Evolutionary conservation across 2,113 vertebrate genomes (phyloP).

Genomic region (Archocentrus centrarchus): DNA sequence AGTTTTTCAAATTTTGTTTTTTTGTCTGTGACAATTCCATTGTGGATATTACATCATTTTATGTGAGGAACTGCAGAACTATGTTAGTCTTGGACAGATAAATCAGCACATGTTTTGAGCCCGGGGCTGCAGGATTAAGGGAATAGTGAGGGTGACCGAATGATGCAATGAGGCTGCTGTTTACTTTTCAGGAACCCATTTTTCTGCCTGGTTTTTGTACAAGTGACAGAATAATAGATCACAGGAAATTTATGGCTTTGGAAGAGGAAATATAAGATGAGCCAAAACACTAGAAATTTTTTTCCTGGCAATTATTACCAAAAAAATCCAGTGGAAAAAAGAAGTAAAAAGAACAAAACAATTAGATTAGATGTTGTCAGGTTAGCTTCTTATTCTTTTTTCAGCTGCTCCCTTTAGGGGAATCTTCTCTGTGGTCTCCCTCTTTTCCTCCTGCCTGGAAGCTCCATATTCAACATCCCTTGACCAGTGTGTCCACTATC

Average conservation of each 20-base stretch:
- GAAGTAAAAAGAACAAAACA: neutral
- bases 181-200: constrained; percentile 3
- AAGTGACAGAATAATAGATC: constrained; percentile 2
- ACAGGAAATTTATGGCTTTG: neutral
- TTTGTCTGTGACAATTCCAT: neutral
- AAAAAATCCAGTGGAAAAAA: neutral
- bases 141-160: neutral
- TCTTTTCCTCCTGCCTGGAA: too few species aligned
- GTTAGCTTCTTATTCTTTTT: neutral
- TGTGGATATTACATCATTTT: neutral
- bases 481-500: too few species aligned
- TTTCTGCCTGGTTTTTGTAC: constrained; percentile 7
- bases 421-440: too few species aligned
- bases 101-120: constrained; percentile 3
- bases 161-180: neutral
- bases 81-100: neutral
- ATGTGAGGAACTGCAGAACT: neutral
- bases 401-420: too few species aligned
- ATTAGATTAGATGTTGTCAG: neutral
- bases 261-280: neutral
- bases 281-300: neutral
- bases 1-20: constrained; percentile 4
- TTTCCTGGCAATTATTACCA: neutral
- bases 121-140: neutral
- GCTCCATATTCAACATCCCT: too few species aligned